phyloP scores from a whole-genome alignment of 2,797 vertebrate genomes.

The Cryptoblepharus egeriae region DNA sequence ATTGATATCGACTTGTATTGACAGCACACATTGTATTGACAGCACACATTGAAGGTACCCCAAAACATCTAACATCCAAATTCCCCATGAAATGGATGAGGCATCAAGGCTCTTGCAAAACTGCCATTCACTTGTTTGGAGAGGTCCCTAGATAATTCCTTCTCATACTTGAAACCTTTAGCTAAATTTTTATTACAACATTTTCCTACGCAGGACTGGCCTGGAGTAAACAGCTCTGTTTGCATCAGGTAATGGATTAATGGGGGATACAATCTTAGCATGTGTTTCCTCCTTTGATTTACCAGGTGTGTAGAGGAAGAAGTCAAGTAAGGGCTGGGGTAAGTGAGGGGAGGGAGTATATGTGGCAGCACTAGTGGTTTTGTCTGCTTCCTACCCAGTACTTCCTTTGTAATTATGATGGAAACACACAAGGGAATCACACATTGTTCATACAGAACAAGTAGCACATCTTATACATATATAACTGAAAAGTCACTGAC shows the following conservation, averaged over 20 bases:
- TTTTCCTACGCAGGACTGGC: neutral
- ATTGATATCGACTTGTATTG: neutral
- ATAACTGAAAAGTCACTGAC: too few relatives aligned
- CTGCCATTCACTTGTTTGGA: neutral
- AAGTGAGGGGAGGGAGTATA: too few relatives aligned
- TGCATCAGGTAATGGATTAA: too few relatives aligned
- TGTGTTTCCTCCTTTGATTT: too few relatives aligned
- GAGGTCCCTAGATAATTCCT: neutral
- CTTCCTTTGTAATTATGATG: slow-evolving; percentile 5
- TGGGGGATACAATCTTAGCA: too few relatives aligned
- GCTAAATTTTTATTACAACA: neutral
- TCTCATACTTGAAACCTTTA: neutral
- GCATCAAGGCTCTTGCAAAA: neutral
- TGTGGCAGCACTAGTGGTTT: too few relatives aligned
- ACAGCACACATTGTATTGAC: neutral
- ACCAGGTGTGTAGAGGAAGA: too few relatives aligned
- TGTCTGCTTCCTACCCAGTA: neutral
- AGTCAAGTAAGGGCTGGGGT: too few relatives aligned
- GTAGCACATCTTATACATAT: too few relatives aligned
- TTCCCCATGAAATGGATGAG: neutral
- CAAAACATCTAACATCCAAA: neutral
- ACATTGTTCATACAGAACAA: neutral
- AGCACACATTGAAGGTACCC: neutral
- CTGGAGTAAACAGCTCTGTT: too few relatives aligned
- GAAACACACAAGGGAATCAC: neutral